phyloP scores from a whole-genome alignment of 2,113 vertebrate genomes.

The Laticauda colubrina region DNA sequence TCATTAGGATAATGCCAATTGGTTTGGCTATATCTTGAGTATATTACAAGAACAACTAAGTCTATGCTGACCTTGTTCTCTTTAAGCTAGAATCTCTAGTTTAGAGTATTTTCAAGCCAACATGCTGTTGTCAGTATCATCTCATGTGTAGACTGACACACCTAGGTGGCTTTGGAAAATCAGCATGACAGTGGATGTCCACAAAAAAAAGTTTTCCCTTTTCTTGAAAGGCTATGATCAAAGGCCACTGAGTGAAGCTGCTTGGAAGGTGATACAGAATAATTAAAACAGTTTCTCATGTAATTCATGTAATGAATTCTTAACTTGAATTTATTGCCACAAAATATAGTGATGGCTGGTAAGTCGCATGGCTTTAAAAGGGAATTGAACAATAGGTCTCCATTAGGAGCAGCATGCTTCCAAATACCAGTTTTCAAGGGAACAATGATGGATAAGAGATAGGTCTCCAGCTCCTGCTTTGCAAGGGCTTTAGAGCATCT shows the following conservation, averaged over 20 bases:
- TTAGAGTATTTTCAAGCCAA: neutral
- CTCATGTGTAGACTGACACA: neutral
- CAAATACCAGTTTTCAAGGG: neutral
- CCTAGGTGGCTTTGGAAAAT: neutral
- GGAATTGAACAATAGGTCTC: neutral
- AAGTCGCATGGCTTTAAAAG: neutral
- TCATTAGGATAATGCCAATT: neutral
- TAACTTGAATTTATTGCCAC: neutral
- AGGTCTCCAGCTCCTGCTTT: neutral
- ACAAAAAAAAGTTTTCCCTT: neutral
- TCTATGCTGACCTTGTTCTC: neutral
- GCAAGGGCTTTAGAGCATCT: neutral
- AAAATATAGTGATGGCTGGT: neutral
- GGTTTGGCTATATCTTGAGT: neutral
- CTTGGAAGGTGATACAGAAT: neutral
- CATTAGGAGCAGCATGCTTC: neutral
- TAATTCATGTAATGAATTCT: neutral
- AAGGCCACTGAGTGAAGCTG: neutral
- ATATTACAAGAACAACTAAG: neutral
- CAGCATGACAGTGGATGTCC: neutral
- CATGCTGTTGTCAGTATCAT: neutral
- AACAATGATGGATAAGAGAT: neutral
- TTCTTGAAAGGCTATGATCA: neutral
- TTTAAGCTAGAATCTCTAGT: neutral
- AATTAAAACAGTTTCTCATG: neutral